Base-by-base conservation (phyloP, 2,888 invertebrate genomes). In the Pammene fasciana region DNA sequence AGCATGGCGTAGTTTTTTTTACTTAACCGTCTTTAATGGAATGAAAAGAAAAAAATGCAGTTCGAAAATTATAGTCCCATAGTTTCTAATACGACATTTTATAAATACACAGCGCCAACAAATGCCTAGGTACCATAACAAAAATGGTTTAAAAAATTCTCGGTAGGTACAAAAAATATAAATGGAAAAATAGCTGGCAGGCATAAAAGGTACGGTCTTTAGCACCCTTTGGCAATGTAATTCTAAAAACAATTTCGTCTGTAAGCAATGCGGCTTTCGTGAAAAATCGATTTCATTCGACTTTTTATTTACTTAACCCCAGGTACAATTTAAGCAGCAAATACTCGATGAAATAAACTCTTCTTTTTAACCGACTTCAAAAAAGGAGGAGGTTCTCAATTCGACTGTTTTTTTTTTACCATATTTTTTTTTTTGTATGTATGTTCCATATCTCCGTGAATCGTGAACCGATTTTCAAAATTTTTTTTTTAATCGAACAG, bases 241-340 rank as follows among this genome's bases (percentile, higher is more conserved):
- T 26, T 26, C 13, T 57, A 43, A 43, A 59, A 45, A 56, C 56
- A 41, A 16, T 56, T 56, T 56, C 16, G 14, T 38, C 16, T 43
- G 18, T 41, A 43, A 59, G 43, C 34, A 13, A 48, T 38, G 16
- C 13, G 9, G 16, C 8, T 41, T 62, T 16, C 11, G 16, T 5
- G 13, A 18, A 41, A 41, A 18, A n/a, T 9, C n/a, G 61, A n/a
- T 13, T 38, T 48, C 36, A 18, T 9, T 50, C 38, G 18, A 50
- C 50, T 36, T 48, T 41, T 41, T n/a, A 48, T 52, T 50, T 62
- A 52, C n/a, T 50, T 38, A 62, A 48, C 11, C 46, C 43, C 38
- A 50, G 50, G 61, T 41, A 52, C 57, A 50, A 59, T 48, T 56
- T 38, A 11, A 65, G 41, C 14, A 57, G 38, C 16, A 38, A 50